Conservation (phyloP, 2,888 invertebrate species). For the Limenitis camilla region DNA sequence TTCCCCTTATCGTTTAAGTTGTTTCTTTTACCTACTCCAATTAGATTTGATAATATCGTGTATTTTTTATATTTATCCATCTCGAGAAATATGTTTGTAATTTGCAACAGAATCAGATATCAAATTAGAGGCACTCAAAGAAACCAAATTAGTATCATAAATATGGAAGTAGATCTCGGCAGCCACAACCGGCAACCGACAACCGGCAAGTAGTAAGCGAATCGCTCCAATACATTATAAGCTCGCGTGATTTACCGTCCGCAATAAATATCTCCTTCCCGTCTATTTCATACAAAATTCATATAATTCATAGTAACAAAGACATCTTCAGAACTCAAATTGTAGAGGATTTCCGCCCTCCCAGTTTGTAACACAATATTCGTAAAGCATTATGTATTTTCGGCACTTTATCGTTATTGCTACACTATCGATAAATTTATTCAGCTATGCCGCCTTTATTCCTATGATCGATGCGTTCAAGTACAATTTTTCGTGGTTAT, state of each 20-base stretch:
- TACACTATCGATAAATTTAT: constrained; percentile 16
- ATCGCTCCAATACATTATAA: constrained; percentile 49
- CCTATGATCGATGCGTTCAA: constrained; percentile 15
- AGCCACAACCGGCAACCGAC: not conserved
- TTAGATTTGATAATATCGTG: too few species aligned
- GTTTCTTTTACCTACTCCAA: too few species aligned
- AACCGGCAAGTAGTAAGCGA: constrained; percentile 14
- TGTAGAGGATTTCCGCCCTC: constrained; percentile 25
- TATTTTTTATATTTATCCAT: too few species aligned
- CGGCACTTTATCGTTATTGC: constrained; percentile 27
- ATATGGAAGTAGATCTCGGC: not conserved
- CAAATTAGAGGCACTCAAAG: too few species aligned
- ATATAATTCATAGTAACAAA: constrained; percentile 48
- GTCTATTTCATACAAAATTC: constrained; percentile 44
- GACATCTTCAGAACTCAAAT: constrained; percentile 32
- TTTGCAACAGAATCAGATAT: too few species aligned
- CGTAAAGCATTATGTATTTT: constrained; percentile 21
- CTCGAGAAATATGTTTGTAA: too few species aligned
- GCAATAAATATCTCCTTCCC: constrained; percentile 51
- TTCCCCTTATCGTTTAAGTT: too few species aligned
- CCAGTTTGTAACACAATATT: constrained; percentile 22
- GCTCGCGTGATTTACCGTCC: constrained; percentile 47
- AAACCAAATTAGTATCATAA: constrained; percentile 10
- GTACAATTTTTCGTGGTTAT: constrained; percentile 12
- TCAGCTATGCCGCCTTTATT: constrained; percentile 14